These are phyloP conservation scores for Colistium nudipinnis DNA, from an alignment of 2,113 vertebrate species.

Conservation along the genomic window DNA sequence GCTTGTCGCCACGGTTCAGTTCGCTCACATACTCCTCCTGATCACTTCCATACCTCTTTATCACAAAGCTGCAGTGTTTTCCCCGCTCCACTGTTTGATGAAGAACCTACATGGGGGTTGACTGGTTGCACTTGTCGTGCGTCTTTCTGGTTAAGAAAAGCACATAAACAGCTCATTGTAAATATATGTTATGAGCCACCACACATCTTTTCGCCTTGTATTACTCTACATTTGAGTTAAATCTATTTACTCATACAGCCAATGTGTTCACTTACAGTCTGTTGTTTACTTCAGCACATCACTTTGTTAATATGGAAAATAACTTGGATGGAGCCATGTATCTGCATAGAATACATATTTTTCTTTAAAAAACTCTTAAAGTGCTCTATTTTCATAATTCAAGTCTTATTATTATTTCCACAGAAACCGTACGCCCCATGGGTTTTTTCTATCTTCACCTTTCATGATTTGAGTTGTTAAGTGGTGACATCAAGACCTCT, in stretches of 20 bases:
- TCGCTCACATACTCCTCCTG: conserved; percentile 27
- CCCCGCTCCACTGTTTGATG: conserved; percentile 30
- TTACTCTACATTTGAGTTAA: neutral
- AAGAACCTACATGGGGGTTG: conserved; percentile 24
- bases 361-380: too few species aligned
- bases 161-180: conserved; percentile 14
- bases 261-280: neutral
- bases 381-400: too few species aligned
- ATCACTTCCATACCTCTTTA: conserved; percentile 31
- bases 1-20: conserved; percentile 58
- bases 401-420: neutral
- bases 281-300: neutral
- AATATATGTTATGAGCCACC: conserved; percentile 8
- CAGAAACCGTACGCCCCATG: neutral
- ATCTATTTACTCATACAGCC: too few species aligned
- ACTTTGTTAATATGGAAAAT: too few species aligned
- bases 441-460: neutral
- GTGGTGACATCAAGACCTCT: conserved; percentile 5
- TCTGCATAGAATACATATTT: too few species aligned
- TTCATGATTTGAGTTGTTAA: neutral
- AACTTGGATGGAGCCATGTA: too few species aligned
- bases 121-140: conserved; percentile 38
- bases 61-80: conserved; percentile 39
- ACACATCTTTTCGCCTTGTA: neutral
- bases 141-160: conserved; percentile 15